Conservation (phyloP, 2,797 vertebrate genomes). For the Myotis findleyi region DNA sequence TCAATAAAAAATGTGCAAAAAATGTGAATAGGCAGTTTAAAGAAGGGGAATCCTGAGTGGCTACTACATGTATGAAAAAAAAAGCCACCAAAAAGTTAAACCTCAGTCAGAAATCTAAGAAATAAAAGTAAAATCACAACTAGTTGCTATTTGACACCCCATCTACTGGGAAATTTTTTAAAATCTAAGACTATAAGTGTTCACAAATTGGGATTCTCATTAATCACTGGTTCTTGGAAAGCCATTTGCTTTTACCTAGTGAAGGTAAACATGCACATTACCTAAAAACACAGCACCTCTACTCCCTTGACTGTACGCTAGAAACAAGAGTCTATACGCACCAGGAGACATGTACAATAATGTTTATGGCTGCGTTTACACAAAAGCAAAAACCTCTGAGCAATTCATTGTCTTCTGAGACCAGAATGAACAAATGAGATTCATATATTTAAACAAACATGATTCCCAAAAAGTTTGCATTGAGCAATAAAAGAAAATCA, state of each 20-base stretch:
- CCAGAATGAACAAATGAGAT: not conserved
- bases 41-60: not conserved
- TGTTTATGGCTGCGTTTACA: not conserved
- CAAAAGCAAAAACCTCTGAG: not conserved
- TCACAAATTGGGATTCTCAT: not conserved
- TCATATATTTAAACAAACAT: not conserved
- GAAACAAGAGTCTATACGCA: not conserved
- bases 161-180: not conserved
- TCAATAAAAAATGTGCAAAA: not conserved
- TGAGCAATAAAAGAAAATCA: slow-evolving; percentile 15
- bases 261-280: not conserved
- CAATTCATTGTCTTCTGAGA: slow-evolving; percentile 4
- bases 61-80: not conserved
- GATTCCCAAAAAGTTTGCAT: not conserved
- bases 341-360: not conserved
- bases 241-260: not conserved
- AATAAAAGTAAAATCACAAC: not conserved
- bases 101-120: not conserved
- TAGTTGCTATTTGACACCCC: not conserved
- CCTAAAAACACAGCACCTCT: not conserved
- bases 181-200: not conserved
- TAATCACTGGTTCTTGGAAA: not conserved
- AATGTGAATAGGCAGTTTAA: not conserved
- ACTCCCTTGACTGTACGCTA: not conserved
- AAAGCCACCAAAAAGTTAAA: not conserved